Conservation (phyloP, 2,113 vertebrate species). For the Perca flavescens region DNA sequence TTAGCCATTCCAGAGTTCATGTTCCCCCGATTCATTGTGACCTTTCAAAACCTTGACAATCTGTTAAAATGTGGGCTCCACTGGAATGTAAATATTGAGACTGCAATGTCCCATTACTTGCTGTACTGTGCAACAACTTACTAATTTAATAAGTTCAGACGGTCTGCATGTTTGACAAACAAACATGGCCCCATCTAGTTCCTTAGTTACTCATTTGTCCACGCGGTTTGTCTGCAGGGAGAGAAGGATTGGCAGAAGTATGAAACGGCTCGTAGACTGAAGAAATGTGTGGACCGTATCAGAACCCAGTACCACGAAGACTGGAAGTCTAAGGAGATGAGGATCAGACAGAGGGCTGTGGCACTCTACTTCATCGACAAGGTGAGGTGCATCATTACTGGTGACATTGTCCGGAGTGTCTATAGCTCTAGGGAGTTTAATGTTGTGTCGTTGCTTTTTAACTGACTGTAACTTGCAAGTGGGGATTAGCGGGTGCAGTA, state of each 20-base stretch:
- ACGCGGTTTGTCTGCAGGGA: conserved; percentile 81
- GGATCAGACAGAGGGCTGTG: conserved; percentile 95
- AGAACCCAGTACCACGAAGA: conserved; percentile 94
- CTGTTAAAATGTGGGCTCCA: background rate
- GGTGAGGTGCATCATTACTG: conserved; percentile 76
- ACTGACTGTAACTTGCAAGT: background rate
- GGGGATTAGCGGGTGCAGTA: conserved; percentile 16
- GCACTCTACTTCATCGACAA: conserved; percentile 98
- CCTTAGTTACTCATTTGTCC: background rate
- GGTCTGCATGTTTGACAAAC: background rate
- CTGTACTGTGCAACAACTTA: background rate
- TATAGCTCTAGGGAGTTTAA: conserved; percentile 5
- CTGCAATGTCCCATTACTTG: background rate
- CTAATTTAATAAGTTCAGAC: background rate
- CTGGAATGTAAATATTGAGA: conserved; percentile 1
- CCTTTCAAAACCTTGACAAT: background rate
- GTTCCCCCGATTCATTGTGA: background rate
- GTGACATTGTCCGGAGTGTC: background rate
- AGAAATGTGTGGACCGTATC: conserved; percentile 95
- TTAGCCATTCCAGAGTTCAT: background rate
- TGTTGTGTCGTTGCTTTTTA: conserved; percentile 20
- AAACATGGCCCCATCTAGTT: background rate
- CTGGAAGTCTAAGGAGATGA: conserved; percentile 99
- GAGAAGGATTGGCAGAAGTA: conserved; percentile 99
- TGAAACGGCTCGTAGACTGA: conserved; percentile 93